phyloP scores from a whole-genome alignment of 2,888 invertebrate genomes.

The Sceliomorpha sp. region DNA sequence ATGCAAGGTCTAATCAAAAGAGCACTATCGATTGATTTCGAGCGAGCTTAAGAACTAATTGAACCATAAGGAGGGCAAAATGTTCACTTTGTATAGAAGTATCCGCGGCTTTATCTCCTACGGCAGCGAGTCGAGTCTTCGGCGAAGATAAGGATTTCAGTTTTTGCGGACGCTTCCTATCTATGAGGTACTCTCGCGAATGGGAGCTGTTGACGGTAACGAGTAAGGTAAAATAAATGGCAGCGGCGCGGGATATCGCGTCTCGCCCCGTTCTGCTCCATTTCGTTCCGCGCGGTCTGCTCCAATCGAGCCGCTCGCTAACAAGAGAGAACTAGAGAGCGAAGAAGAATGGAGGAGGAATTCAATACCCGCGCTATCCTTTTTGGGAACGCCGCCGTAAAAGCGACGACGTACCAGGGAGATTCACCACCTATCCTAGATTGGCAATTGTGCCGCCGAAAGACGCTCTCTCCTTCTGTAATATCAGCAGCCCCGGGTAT shows the following conservation, averaged over 20 bases:
- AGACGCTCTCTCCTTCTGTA: slow-evolving; percentile 13
- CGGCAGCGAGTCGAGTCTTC: no score
- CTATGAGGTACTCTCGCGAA: slow-evolving; percentile 19
- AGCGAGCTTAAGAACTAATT: no score
- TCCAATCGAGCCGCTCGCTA: slow-evolving; percentile 57
- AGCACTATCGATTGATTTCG: no score
- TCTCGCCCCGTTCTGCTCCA: slow-evolving; percentile 48
- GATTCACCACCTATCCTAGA: slow-evolving; percentile 27
- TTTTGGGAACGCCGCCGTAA: slow-evolving; percentile 29
- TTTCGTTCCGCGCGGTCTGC: slow-evolving; percentile 58
- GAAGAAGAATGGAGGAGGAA: slow-evolving; percentile 42
- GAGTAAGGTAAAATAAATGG: slow-evolving; percentile 65
- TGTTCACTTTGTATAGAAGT: no score
- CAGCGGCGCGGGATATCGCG: slow-evolving; percentile 57
- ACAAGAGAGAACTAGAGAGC: slow-evolving; percentile 53
- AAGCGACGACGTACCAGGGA: slow-evolving; percentile 22
- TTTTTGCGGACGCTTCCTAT: slow-evolving; percentile 22
- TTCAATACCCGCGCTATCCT: slow-evolving; percentile 22
- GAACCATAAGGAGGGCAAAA: no score
- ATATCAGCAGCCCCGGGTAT: slow-evolving; percentile 3
- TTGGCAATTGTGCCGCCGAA: slow-evolving; percentile 31
- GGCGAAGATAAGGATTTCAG: slow-evolving; percentile 1
- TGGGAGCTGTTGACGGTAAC: slow-evolving; percentile 60
- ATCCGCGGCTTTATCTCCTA: no score
- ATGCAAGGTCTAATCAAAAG: no score